Evolutionary conservation across 2,888 invertebrate species (phyloP).

Genomic region (Punctoribates punctum): DNA sequence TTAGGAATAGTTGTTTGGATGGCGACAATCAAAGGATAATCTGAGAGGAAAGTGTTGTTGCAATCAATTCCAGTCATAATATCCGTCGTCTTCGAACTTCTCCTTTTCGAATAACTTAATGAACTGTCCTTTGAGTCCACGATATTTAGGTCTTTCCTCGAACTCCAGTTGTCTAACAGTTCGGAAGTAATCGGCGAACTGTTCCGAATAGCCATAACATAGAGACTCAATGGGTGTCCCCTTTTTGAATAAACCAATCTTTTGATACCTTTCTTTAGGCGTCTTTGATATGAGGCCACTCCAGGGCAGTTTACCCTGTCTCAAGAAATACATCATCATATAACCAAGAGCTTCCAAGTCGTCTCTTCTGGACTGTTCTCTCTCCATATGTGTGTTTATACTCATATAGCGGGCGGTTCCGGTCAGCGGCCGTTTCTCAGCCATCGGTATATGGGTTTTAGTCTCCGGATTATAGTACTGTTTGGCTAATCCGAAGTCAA

Average conservation of each 20-base stretch:
- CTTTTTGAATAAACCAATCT: slow-evolving; percentile 36
- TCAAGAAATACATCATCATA: slow-evolving; percentile 39
- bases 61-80: not conserved
- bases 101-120: not conserved
- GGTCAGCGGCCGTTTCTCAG: slow-evolving; percentile 98
- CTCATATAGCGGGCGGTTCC: slow-evolving; percentile 96
- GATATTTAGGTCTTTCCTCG: slow-evolving; percentile 38
- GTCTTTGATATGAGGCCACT: slow-evolving; percentile 28
- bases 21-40: no score
- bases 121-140: not conserved
- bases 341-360: slow-evolving; percentile 40
- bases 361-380: slow-evolving; percentile 40
- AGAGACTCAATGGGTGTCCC: slow-evolving; percentile 29
- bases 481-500: slow-evolving; percentile 99
- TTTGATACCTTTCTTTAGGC: slow-evolving; percentile 55
- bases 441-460: slow-evolving; percentile 50
- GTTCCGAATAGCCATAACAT: slow-evolving; percentile 18
- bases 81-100: not conserved
- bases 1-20: no score
- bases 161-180: slow-evolving; percentile 13
- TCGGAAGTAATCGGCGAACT: slow-evolving; percentile 28
- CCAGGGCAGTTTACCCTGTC: slow-evolving; percentile 41
- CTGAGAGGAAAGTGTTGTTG: no score
- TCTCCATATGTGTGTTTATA: slow-evolving; percentile 97
- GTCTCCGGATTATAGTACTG: slow-evolving; percentile 53